Base-by-base conservation (phyloP, 1,140 invertebrate species). In the Vollenhovia emeryi region DNA sequence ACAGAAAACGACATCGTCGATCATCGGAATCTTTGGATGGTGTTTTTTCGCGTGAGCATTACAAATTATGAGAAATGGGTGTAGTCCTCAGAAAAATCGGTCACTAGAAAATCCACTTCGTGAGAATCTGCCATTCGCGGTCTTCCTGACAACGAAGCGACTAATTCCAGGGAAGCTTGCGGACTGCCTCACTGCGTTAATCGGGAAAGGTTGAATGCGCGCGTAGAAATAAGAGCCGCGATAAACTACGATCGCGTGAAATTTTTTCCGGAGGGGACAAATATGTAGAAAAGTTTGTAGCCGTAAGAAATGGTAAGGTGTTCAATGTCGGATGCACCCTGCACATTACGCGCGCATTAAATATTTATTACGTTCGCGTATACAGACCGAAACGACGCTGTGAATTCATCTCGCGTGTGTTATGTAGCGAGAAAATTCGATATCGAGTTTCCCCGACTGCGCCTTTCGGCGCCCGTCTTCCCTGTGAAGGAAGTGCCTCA, bases 331-430 rank as follows among this genome's bases (percentile, higher is more conserved):
- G n/a, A 7, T 7, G 36, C 60, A 79, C 21, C 60, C 9, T 36
- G 11, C 52, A 78, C 33, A 43, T 66, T 52, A 62, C 40, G 27
- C 21, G 60, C 45, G 33, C 60, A 24, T 79, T 79, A 79, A 79
- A 79, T 79, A 79, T 79, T 79, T 79, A 79, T 66, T 78, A 36
- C 78, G n/a, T 75, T 73, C 52, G 40, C 27, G 50, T 80, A 71
- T 33, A 43, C 40, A 43, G 36, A 50, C 18, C 59, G 74, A 78
- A 62, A 62, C 57, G 76, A 66, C 45, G 60, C 76, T 60, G 30
- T 50, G 60, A 79, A 79, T 79, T 68, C 76, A 79, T 79, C 76
- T 40, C 60, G 48, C 60, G 45, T 79, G 45, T 52, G 76, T 79
- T 79, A 68, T 52, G 60, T 68, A 79, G 30, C 76, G 76, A 30